Base-by-base conservation (phyloP, 2,888 invertebrate genomes). In the Ophion ventricosus region DNA sequence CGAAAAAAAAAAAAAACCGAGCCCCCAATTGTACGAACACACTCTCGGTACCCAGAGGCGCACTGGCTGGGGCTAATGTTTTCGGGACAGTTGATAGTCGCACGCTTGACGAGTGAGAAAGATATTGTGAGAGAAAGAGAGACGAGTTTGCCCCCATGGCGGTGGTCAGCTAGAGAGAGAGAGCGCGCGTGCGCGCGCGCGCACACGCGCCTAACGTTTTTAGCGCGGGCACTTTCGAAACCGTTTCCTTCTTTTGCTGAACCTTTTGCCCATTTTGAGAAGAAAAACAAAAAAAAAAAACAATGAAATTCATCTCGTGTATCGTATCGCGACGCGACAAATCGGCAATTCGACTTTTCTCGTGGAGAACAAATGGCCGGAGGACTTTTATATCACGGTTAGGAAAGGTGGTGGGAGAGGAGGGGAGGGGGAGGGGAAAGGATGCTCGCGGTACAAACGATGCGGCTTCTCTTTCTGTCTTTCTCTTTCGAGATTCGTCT, bases 51-150 rank as follows among this genome's bases (percentile, higher is more conserved):
- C 90, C 88, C 90, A 88, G 88, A 90, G 88, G 86, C 88, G 85
- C 88, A 89, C 89, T 89, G 91, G 92, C 92, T 93, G 92, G 92
- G 92, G 92, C 92, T 90, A 88, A 93, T 92, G 93, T 93, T 93
- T 93, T 92, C 88, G 85, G 88, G 80, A 89, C 85, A 85, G 91
- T 83, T 87, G 84, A 88, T 93, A 90, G 66, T 49, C 49, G 25
- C 61, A 69, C 79, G 76, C 64, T 69, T 73, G 54, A 72, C 49
- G 49, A 61, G 54, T n/a, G 35, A 67, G 49, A 10, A 23, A 23
- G 43, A 66, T n/a, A n/a, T n/a, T n/a, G n/a, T n/a, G 85, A 86
- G 83, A 61, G 81, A 59, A 76, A 82, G 82, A 57, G 64, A 72
- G 67, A 77, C 61, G 61, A 66, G 74, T 80, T 61, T 72, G 67